Percentiles rank a stretch among this genome's conserved stretches.
These are phyloP conservation scores for Rhodeus uyekii DNA, from an alignment of 2,797 vertebrate species.

Conservation along the genomic window DNA sequence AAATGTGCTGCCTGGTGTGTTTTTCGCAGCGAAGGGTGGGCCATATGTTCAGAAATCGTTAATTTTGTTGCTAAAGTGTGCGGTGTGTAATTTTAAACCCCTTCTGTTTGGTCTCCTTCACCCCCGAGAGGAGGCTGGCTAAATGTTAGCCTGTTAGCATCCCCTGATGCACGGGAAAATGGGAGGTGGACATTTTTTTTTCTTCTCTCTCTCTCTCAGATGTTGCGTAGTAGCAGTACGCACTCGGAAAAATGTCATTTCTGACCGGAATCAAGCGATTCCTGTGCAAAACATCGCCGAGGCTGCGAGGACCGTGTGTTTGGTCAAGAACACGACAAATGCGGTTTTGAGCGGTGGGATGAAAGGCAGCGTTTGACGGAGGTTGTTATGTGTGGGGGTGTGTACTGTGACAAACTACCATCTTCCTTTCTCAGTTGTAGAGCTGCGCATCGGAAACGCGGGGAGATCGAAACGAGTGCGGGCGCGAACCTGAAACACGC, in stretches of 20 bases:
- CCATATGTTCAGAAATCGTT: neutral
- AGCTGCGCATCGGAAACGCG: slow-evolving; percentile 50
- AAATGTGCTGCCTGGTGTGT: neutral
- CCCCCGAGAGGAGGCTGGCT: slow-evolving; percentile 32
- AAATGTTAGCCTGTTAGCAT: slow-evolving; percentile 65
- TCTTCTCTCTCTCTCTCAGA: slow-evolving; percentile 42
- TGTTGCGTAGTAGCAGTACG: slow-evolving; percentile 70
- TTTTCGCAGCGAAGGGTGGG: neutral
- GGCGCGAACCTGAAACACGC: slow-evolving; percentile 29
- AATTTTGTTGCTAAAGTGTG: neutral
- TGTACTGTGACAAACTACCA: slow-evolving; percentile 79
- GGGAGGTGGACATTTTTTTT: slow-evolving; percentile 84
- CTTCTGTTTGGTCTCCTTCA: neutral
- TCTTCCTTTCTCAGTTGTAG: slow-evolving; percentile 77
- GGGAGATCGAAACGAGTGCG: slow-evolving; percentile 14
- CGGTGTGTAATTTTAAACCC: neutral
- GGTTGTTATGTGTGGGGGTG: slow-evolving; percentile 74
- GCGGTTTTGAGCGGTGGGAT: slow-evolving; percentile 17
- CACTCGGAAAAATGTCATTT: slow-evolving; percentile 46
- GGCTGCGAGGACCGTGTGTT: neutral
- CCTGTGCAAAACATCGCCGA: neutral
- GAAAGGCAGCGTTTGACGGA: slow-evolving; percentile 61
- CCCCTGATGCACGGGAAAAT: slow-evolving; percentile 82
- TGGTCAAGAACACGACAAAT: neutral
- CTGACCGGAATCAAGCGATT: neutral